A percentile compares a stretch with the other conserved stretches of the same genome.
These are phyloP conservation scores for Nebria brevicollis DNA, from an alignment of 2,888 invertebrate species.

Conservation along the genomic window DNA sequence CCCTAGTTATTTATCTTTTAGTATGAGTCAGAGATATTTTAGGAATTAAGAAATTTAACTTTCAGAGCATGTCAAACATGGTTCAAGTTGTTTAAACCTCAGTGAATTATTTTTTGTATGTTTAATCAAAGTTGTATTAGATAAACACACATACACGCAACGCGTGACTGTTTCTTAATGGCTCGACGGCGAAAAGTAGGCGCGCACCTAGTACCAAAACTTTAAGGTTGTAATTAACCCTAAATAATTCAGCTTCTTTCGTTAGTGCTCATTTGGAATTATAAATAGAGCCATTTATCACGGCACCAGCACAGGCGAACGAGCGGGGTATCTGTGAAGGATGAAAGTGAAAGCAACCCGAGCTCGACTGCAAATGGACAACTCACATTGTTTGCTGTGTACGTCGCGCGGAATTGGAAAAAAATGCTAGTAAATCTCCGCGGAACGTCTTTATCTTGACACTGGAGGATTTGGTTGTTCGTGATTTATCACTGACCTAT, in stretches of 20 bases:
- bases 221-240: slow-evolving; percentile 39
- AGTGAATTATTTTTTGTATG: neutral
- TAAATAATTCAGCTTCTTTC: slow-evolving; percentile 46
- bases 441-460: slow-evolving; percentile 47
- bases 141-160: neutral
- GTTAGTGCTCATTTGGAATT: slow-evolving; percentile 36
- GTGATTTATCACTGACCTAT: slow-evolving; percentile 49
- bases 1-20: too few relatives aligned
- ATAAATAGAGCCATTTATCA: slow-evolving; percentile 41
- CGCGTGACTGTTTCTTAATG: neutral
- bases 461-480: slow-evolving; percentile 44
- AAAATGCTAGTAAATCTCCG: slow-evolving; percentile 46
- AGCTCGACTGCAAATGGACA: slow-evolving; percentile 7
- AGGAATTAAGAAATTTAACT: too few relatives aligned
- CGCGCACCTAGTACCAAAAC: neutral
- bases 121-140: neutral
- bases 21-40: too few relatives aligned
- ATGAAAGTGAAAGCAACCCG: neutral
- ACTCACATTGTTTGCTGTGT: slow-evolving; percentile 33
- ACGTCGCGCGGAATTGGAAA: slow-evolving; percentile 37
- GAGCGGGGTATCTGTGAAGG: neutral
- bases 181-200: slow-evolving; percentile 7
- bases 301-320: neutral
- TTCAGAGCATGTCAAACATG: too few relatives aligned
- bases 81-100: neutral